Conservation (phyloP, 2,888 invertebrate species). For the Amblyjoppa fuscipennis region DNA sequence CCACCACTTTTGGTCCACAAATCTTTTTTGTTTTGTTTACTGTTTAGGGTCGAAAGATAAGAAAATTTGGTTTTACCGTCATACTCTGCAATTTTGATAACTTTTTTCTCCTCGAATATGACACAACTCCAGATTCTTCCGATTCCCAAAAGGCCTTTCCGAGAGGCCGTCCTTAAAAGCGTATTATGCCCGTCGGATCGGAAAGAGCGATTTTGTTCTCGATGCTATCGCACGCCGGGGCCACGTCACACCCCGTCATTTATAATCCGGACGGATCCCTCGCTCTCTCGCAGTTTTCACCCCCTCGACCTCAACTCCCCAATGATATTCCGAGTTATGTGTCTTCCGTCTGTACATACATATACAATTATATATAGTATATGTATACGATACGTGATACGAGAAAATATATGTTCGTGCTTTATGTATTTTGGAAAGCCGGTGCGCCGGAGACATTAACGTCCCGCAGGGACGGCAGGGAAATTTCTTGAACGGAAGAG, state of each 20-base stretch:
- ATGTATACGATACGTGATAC: conserved; percentile 32
- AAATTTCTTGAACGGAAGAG: conserved; percentile 37
- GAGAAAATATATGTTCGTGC: conserved; percentile 53
- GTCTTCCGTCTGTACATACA: conserved; percentile 35
- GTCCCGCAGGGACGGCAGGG: conserved; percentile 38
- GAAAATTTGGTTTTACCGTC: neutral
- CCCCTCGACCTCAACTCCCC: conserved; percentile 46
- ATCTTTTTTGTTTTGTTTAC: neutral
- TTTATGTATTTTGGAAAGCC: conserved; percentile 54
- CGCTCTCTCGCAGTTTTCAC: conserved; percentile 45
- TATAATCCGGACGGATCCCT: conserved; percentile 71
- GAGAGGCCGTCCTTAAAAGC: conserved; percentile 74
- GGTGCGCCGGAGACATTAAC: conserved; percentile 44
- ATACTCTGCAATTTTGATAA: neutral
- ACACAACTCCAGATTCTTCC: neutral
- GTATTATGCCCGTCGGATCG: conserved; percentile 75
- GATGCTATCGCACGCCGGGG: conserved; percentile 52
- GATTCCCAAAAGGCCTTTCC: conserved; percentile 17
- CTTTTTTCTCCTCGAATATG: neutral
- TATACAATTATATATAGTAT: neutral
- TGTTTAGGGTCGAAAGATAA: neutral
- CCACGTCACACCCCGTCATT: conserved; percentile 69
- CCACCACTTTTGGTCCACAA: too few species aligned
- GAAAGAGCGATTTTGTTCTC: conserved; percentile 77
- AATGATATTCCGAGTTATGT: conserved; percentile 60